Base-by-base conservation (phyloP, 2,113 vertebrate species). In the Gulo gulo region DNA sequence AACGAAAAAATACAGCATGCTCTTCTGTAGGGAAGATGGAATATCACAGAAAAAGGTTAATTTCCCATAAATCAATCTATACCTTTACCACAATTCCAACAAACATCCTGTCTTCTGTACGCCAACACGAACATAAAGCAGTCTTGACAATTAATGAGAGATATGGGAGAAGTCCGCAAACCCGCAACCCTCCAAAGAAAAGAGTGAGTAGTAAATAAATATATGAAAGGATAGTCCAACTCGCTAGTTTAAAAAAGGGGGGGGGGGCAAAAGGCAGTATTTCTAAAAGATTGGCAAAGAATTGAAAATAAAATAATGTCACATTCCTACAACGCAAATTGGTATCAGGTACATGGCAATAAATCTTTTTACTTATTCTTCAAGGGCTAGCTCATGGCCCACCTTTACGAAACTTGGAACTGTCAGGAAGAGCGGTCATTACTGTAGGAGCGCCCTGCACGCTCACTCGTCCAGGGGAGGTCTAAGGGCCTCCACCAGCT, bases 1-100 rank as follows among this genome's bases (percentile, higher is more conserved):
- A 97, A 87, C 52, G 15, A 89, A 82, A 97, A 96, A 31, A 88
- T 79, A 71, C 7, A 80, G 29, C 23, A 95, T 24, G n/a, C 29
- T 61, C 78, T 86, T 74, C 57, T 42, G 55, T 11, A 86, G 31
- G 47, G 34, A 94, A 91, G 67, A 96, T 57, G 4, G 9, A 91
- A 29, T 87, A 91, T 78, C 57, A 97, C n/a, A 13, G 20, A 81
- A 71, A 84, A 95, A 88, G 82, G 57, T 81, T 97, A 84, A 96
- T 81, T 97, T 96, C 81, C 63, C 55, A 91, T 83, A 94, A 93
- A 89, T 94, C 80, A 90, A 90, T 63, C 47, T 88, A 88, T 84
- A 96, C 14, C 31, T 94, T 76, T 92, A 94, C 52, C 39, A 94
- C 79, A 96, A 59, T 55, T 81, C 88, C 63, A 89, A 94, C 42